phyloP scores from a whole-genome alignment of 2,888 invertebrate species.

The Ganaspis brasiliensis region DNA sequence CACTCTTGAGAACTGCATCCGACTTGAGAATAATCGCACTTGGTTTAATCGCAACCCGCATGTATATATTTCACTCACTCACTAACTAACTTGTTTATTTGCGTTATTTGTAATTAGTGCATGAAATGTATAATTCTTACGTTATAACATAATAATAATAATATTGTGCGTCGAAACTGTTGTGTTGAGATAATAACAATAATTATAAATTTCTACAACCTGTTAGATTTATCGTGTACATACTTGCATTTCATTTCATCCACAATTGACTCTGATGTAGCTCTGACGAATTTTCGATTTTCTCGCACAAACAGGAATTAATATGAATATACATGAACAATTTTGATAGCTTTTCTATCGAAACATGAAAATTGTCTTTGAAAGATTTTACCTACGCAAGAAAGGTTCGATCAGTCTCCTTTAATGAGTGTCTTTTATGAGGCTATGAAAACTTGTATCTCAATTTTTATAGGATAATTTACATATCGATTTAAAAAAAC shows the following conservation, averaged over 20 bases:
- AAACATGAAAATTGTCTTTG: background rate
- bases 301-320: background rate
- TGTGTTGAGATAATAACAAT: background rate
- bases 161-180: background rate
- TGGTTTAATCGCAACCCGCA: conserved; percentile 25
- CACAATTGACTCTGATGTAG: background rate
- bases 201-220: background rate
- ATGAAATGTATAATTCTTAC: conserved; percentile 14
- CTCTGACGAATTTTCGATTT: background rate
- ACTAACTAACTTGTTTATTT: background rate
- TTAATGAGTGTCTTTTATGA: conserved; percentile 30
- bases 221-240: background rate
- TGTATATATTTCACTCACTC: conserved; percentile 8
- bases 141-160: background rate
- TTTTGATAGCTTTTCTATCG: conserved; percentile 10
- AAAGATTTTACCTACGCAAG: background rate
- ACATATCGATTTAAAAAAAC: conserved; percentile 9
- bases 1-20: conserved; percentile 26
- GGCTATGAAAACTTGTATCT: conserved; percentile 26
- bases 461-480: conserved; percentile 18
- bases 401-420: background rate
- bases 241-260: background rate
- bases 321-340: background rate
- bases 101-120: conserved; percentile 37
- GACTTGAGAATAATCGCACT: conserved; percentile 28